phyloP scores from a whole-genome alignment of 2,888 invertebrate genomes.

The Sthenelais limicola region DNA sequence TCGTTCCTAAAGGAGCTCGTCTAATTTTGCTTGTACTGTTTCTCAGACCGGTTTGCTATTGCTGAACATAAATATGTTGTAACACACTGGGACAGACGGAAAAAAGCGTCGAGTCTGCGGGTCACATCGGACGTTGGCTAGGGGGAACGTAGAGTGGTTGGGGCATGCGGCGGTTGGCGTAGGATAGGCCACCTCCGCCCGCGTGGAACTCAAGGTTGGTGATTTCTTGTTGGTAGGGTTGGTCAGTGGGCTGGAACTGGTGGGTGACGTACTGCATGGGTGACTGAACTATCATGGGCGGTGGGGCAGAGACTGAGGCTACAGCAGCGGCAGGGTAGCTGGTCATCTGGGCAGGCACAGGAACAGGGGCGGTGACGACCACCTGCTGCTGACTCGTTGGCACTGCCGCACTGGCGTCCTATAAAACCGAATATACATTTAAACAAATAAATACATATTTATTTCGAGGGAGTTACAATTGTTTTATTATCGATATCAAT shows the following conservation, averaged over 20 bases:
- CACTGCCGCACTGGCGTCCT: no score
- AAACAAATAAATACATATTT: no score
- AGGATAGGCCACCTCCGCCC: conserved; percentile 55
- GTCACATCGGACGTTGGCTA: conserved; percentile 17
- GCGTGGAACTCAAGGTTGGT: conserved; percentile 60
- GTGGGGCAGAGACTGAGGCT: not conserved
- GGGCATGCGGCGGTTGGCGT: conserved; percentile 35
- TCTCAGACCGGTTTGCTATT: no score
- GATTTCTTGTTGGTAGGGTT: conserved; percentile 47
- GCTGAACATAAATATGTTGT: no score
- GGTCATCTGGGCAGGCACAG: not conserved
- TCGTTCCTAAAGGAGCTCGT: no score
- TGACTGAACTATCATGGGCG: not conserved
- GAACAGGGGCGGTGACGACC: no score
- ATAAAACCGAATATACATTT: no score
- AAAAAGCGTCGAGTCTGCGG: not conserved
- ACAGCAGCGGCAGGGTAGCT: not conserved
- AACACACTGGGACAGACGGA: not conserved
- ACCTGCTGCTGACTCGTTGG: no score
- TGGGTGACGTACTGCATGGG: conserved; percentile 1
- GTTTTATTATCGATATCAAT: no score
- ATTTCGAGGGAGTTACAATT: no score
- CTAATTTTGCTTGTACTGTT: no score
- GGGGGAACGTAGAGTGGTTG: conserved; percentile 38
- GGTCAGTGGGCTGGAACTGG: conserved; percentile 2